These are phyloP conservation scores for Apistogramma diplotaenia DNA, from an alignment of 2,113 vertebrate species.

Conservation along the genomic window DNA sequence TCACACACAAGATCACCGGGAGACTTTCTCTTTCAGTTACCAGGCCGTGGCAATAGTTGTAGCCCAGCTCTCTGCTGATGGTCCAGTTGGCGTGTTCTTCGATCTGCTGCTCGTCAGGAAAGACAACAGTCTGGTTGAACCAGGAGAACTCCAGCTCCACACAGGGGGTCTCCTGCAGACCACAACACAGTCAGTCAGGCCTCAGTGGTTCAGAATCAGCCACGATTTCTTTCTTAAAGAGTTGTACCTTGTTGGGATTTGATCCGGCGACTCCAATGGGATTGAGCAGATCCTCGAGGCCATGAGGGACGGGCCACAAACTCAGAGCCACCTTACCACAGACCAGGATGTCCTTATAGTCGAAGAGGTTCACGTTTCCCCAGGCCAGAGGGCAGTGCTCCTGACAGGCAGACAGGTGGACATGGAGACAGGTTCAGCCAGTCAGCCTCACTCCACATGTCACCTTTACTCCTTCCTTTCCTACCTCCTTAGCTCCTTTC, in stretches of 20 bases:
- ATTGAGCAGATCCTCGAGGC: conserved; percentile 75
- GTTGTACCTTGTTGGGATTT: conserved; percentile 55
- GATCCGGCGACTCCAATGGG: conserved; percentile 55
- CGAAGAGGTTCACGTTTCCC: conserved; percentile 96
- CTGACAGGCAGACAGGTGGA: conserved; percentile 66
- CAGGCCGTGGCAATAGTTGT: conserved; percentile 73
- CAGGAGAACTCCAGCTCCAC: conserved; percentile 80
- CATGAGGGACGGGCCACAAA: conserved; percentile 83
- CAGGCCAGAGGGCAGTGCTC: conserved; percentile 95
- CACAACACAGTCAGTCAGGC: background rate
- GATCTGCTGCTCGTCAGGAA: conserved; percentile 78
- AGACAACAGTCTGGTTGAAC: conserved; percentile 74
- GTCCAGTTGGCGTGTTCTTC: conserved; percentile 79
- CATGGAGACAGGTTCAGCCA: background rate
- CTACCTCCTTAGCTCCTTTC: conserved; percentile 69
- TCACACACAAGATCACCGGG: background rate
- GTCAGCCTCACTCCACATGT: background rate
- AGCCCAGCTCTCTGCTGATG: conserved; percentile 78
- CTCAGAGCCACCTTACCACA: conserved; percentile 95
- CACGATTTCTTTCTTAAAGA: background rate
- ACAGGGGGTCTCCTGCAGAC: conserved; percentile 75
- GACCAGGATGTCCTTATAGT: conserved; percentile 92
- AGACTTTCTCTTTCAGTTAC: conserved; percentile 25
- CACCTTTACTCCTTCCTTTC: background rate
- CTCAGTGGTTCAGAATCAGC: background rate